A percentile compares a stretch with the other conserved stretches of the same genome.
phyloP scores from a whole-genome alignment of 1,140 invertebrate genomes.

The Euschistus heros region DNA sequence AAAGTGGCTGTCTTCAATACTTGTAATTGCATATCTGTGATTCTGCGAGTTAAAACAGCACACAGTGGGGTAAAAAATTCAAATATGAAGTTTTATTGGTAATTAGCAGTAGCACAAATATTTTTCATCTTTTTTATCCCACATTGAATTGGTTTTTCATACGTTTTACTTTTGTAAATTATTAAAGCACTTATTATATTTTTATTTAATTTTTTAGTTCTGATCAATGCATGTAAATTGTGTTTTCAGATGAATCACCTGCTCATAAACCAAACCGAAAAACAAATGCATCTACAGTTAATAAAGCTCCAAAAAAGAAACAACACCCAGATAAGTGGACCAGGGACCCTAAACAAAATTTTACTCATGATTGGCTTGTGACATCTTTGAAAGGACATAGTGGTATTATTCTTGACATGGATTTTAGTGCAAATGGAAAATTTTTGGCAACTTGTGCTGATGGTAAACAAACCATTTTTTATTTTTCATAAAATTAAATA shows the following conservation, averaged over 20 bases:
- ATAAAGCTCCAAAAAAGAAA: constrained; percentile 24
- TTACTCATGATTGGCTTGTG: constrained; percentile 47
- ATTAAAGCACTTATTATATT: not conserved
- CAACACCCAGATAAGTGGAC: constrained; percentile 23
- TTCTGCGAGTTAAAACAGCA: not conserved
- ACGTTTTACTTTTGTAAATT: not conserved
- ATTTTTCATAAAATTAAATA: too few species aligned
- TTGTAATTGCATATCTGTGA: not conserved
- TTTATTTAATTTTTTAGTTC: not conserved
- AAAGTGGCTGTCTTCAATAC: not conserved
- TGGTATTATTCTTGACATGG: constrained; percentile 55
- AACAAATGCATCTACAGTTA: not conserved
- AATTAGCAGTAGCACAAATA: not conserved
- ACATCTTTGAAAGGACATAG: constrained; percentile 71
- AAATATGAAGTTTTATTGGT: not conserved
- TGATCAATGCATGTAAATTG: not conserved
- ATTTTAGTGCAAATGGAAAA: constrained; percentile 74
- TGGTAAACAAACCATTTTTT: constrained; percentile 43
- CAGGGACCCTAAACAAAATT: constrained; percentile 22
- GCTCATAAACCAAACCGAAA: not conserved
- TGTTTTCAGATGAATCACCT: not conserved
- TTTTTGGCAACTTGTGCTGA: constrained; percentile 68
- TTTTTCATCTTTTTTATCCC: not conserved
- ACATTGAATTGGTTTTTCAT: not conserved
- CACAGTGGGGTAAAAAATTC: not conserved